Percentiles rank a stretch among this genome's conserved stretches.
Evolutionary conservation across 2,797 vertebrate genomes (phyloP).

Genomic region (Pipistrellus pipistrellus): DNA sequence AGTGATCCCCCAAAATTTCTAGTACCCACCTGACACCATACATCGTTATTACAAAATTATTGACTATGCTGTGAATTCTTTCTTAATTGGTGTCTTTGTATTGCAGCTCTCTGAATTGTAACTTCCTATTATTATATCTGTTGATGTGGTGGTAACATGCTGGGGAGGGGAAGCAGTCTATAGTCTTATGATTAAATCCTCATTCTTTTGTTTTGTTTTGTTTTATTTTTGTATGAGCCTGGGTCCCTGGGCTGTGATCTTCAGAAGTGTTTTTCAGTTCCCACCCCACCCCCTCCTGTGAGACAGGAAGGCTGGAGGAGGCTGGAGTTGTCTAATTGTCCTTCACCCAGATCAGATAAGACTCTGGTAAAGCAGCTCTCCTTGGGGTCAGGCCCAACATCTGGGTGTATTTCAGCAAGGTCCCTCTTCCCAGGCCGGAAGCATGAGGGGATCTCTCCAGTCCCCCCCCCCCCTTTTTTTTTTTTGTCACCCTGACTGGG

Average conservation of each 20-base stretch:
- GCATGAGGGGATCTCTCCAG: background rate
- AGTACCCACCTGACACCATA: background rate
- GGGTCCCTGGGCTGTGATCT: background rate
- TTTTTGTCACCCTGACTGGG: background rate
- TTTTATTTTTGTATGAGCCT: background rate
- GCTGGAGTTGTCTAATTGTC: background rate
- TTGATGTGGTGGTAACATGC: background rate
- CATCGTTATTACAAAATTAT: background rate
- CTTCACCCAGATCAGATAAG: constrained; percentile 44
- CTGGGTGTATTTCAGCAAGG: background rate
- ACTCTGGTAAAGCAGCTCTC: background rate
- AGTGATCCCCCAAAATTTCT: background rate
- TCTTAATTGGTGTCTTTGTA: background rate
- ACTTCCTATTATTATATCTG: background rate
- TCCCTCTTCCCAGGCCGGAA: background rate
- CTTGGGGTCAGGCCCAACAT: background rate
- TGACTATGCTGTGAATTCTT: background rate
- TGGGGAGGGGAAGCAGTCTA: background rate
- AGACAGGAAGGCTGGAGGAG: background rate
- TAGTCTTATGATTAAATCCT: background rate
- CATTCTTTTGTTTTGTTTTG: background rate
- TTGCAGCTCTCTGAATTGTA: background rate
- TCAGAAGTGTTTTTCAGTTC: background rate
- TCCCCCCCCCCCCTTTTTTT: background rate
- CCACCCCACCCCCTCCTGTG: background rate